These are phyloP conservation scores for Octodonta nipae DNA, from an alignment of 2,888 invertebrate genomes.

Conservation along the genomic window DNA sequence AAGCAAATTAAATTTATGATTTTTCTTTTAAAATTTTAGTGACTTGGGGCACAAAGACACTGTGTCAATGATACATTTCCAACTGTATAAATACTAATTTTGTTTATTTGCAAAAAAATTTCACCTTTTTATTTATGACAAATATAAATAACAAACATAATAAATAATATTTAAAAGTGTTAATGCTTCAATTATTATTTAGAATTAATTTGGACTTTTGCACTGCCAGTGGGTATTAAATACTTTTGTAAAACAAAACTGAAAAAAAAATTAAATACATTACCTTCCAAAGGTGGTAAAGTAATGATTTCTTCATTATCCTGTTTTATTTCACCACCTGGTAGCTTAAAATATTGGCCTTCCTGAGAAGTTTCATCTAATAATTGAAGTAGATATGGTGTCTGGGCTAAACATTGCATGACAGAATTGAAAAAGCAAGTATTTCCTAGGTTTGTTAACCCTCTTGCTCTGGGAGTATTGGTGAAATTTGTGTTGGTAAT, in stretches of 20 bases:
- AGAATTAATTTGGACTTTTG: no score
- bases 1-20: no score
- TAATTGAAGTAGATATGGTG: constrained; percentile 57
- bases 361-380: constrained; percentile 54
- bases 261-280: constrained; percentile 3
- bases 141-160: neutral
- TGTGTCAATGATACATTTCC: no score
- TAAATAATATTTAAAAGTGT: neutral
- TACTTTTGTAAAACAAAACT: neutral
- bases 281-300: constrained; percentile 24
- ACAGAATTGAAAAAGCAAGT: constrained; percentile 97
- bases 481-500: constrained; percentile 7
- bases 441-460: constrained; percentile 82
- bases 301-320: constrained; percentile 22
- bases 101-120: no score
- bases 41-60: no score
- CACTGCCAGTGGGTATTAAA: no score
- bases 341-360: constrained; percentile 56
- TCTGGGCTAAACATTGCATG: constrained; percentile 81
- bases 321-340: constrained; percentile 54
- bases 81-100: no score
- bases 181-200: no score
- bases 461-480: constrained; percentile 50
- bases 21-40: no score
- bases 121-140: no score